Conservation (phyloP, 2,113 vertebrate genomes). For the Chiloscyllium plagiosum region DNA sequence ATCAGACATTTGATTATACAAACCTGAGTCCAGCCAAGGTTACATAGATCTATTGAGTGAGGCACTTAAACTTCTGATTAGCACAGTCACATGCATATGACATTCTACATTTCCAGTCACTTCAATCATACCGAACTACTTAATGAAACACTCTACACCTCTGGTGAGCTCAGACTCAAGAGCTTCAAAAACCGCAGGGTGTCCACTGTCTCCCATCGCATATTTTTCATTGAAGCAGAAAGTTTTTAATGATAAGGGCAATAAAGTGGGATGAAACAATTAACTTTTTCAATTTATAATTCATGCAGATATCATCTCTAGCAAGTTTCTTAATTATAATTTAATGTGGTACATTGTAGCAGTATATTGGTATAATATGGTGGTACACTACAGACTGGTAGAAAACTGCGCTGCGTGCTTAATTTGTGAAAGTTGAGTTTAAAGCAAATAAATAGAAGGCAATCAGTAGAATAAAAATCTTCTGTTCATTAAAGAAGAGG, state of each 20-base stretch:
- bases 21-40: not conserved
- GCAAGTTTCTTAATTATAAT: slow-evolving; percentile 2
- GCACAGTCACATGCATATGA: not conserved
- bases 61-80: not conserved
- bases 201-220: not conserved
- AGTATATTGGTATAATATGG: not conserved
- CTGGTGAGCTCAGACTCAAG: not conserved
- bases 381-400: not conserved
- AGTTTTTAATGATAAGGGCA: not conserved
- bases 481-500: not conserved
- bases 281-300: not conserved
- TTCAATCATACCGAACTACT: not conserved
- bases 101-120: not conserved
- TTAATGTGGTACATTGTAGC: not conserved
- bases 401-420: not conserved
- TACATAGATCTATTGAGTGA: not conserved
- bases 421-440: not conserved
- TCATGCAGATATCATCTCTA: not conserved
- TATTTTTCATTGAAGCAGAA: not conserved
- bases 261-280: not conserved
- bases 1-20: not conserved
- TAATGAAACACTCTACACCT: not conserved
- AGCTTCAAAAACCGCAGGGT: not conserved
- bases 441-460: not conserved
- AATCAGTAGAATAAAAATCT: not conserved